Base-by-base conservation (phyloP, 2,113 vertebrate species). In the crab-eating macaque (Macaca fascicularis) region DNA sequence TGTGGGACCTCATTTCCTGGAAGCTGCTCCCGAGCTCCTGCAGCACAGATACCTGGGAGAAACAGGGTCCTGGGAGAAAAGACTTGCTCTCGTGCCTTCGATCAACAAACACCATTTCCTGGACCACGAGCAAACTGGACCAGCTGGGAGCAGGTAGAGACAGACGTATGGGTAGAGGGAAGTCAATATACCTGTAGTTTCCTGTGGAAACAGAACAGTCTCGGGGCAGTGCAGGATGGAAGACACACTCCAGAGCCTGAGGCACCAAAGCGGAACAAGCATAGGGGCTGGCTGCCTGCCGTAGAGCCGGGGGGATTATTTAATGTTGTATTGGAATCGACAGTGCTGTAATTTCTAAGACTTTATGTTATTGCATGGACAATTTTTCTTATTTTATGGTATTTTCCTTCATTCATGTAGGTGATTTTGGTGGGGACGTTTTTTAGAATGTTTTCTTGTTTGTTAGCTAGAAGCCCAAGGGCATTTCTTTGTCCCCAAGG, bases 331-430 rank as follows among this genome's bases (percentile, higher is more conserved):
- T 27, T 40, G 69, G 91, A 74, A 92, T 94, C 27, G 27, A 93
- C 80, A 87, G 32, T 86, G 74, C 32, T 86, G 1, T 82, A 43
- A 81, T 86, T 75, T 95, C 59, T 78, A 78, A 96, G 61, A 30
- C 70, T 79, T 87, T 61, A 32, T 82, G 22, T 76, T 95, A 90
- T 48, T 83, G 17, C 30, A 43, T 59, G 40, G n/a, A 27, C 8
- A 57, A 4, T 52, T 94, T 92, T 95, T 69, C 35, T 95, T 88
- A 74, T 52, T 86, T 78, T 50, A 64, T 91, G 61, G 25, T 69
- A 70, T 90, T 83, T 87, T 95, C 81, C 59, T 87, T 87, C 94
- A 69, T 94, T 94, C 72, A 32, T 55, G n/a, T 83, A 69, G 27
- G 12, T 55, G 55, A 57, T 90, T 78, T 70, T 89, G 83, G 55